Evolutionary conservation across 2,888 invertebrate genomes (phyloP).

Genomic region (Lepetodrilus schrolli): DNA sequence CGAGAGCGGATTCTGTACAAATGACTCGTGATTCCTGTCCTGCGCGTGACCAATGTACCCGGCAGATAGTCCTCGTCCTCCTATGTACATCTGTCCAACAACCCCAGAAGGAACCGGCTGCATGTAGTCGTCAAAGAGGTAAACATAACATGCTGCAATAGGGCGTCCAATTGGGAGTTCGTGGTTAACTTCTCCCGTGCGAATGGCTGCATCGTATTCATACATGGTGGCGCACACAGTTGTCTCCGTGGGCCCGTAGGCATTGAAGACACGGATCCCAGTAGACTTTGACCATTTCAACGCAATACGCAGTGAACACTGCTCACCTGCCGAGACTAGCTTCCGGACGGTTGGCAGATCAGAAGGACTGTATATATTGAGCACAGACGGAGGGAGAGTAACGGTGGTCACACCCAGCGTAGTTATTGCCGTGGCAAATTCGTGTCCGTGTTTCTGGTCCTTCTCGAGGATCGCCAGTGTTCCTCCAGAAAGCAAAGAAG

Average conservation of each 20-base stretch:
- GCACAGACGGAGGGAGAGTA: constrained; percentile 87
- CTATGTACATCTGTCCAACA: constrained; percentile 87
- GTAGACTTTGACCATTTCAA: constrained; percentile 81
- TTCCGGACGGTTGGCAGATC: constrained; percentile 78
- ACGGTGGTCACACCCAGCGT: constrained; percentile 77
- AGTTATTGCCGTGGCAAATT: constrained; percentile 82
- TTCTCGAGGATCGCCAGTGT: constrained; percentile 84
- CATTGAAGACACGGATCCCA: constrained; percentile 84
- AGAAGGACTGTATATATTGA: constrained; percentile 78
- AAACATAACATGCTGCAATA: constrained; percentile 86
- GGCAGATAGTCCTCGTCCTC: constrained; percentile 86
- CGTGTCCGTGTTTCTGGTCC: constrained; percentile 86
- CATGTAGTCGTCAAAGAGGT: constrained; percentile 84
- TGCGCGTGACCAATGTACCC: constrained; percentile 84
- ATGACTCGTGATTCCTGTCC: constrained; percentile 77
- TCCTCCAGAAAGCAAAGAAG: constrained; percentile 84
- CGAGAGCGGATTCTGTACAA: constrained; percentile 49
- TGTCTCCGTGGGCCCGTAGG: constrained; percentile 93
- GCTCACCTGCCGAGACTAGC: constrained; percentile 93
- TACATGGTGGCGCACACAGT: constrained; percentile 93
- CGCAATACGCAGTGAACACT: constrained; percentile 83
- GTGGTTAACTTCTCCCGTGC: constrained; percentile 72
- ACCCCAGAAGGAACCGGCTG: constrained; percentile 83
- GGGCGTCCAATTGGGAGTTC: constrained; percentile 90
- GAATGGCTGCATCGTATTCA: constrained; percentile 77